Base-by-base conservation (phyloP, 2,797 vertebrate species). In the Strix occidentalis region DNA sequence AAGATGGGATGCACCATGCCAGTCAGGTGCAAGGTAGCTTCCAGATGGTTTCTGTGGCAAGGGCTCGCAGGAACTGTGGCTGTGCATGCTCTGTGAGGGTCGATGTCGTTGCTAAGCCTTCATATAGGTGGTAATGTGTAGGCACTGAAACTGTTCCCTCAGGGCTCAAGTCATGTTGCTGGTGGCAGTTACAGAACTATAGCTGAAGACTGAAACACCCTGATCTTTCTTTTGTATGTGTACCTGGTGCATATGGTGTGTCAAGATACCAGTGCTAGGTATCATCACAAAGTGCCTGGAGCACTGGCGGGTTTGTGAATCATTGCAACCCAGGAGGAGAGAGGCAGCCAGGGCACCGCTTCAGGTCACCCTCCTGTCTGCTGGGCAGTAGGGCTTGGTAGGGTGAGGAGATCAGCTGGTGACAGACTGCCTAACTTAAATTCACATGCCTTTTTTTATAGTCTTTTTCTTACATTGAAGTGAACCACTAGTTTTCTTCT, bases 71-170 rank as follows among this genome's bases (percentile, higher is more conserved):
- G 35, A 58, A 0, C 10, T 0, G 0, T n/a, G 56, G n/a, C 84
- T 77, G 0, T 74, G 50, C 43, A 1, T 17, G 51, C 56, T 39
- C 53, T 66, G 0, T 21, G 35, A 64, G 65, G 39, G 45, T n/a
- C 2, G 0, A 0, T 51, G 45, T 10, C 4, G 0, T 5, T 75
- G 83, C 39, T 51, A 11, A 65, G 5, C 14, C 46, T 57, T 17
- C 0, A 0, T 11, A 2, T n/a, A 56, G 63, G 66, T 50, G 56
- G 6, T 8, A 1, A 11, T 4, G 1, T 26, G n/a, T 16, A n/a
- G 60, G 35, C 56, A 31, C 45, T 19, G 43, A 26, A 70, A 45
- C 29, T 60, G 16, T 11, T 70, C 31, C 64, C 5, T 0, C 5
- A 26, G 56, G 23, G 18, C 26, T 65, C 54, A 18, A n/a, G 31